phyloP scores from a whole-genome alignment of 2,888 invertebrate genomes.

The Gastracanthus pulcherrimus region DNA sequence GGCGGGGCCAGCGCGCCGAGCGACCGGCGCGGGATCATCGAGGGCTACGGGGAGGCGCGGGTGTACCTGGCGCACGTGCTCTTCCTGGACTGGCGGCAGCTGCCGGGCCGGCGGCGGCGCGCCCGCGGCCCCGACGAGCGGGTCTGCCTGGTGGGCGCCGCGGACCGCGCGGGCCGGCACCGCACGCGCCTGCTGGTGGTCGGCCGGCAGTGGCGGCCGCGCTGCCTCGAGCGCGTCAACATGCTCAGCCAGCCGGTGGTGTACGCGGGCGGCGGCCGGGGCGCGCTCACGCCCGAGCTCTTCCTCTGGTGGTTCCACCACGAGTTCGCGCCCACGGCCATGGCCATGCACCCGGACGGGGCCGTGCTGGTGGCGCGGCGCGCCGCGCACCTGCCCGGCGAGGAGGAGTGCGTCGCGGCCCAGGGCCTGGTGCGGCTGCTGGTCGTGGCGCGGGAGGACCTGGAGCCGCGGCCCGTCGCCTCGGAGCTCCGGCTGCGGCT shows the following conservation, averaged over 20 bases:
- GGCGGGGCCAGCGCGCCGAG: background rate
- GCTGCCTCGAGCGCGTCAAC: slow-evolving; percentile 77
- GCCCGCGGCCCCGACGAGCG: slow-evolving; percentile 62
- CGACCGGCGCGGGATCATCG: background rate
- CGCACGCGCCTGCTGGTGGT: slow-evolving; percentile 77
- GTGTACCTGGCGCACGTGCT: slow-evolving; percentile 76
- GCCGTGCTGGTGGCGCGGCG: slow-evolving; percentile 75
- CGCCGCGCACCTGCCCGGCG: slow-evolving; percentile 74
- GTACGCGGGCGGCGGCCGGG: slow-evolving; percentile 78
- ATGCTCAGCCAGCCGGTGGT: slow-evolving; percentile 79
- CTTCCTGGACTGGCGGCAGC: slow-evolving; percentile 76
- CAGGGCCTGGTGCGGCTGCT: slow-evolving; percentile 74
- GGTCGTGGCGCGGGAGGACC: slow-evolving; percentile 66
- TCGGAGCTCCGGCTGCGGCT: slow-evolving; percentile 75
- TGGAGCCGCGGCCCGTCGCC: slow-evolving; percentile 69
- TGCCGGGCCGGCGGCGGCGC: slow-evolving; percentile 68
- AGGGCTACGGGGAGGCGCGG: background rate
- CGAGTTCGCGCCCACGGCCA: slow-evolving; percentile 77
- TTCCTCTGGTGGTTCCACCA: slow-evolving; percentile 79
- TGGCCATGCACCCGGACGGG: slow-evolving; percentile 76
- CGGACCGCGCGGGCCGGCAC: slow-evolving; percentile 77
- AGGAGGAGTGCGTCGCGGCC: slow-evolving; percentile 72
- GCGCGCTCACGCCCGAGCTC: slow-evolving; percentile 76
- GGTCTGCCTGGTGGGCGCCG: slow-evolving; percentile 77
- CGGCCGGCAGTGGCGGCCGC: slow-evolving; percentile 77